Evolutionary conservation across 2,113 vertebrate species (phyloP).

Genomic region (Larimichthys crocea): DNA sequence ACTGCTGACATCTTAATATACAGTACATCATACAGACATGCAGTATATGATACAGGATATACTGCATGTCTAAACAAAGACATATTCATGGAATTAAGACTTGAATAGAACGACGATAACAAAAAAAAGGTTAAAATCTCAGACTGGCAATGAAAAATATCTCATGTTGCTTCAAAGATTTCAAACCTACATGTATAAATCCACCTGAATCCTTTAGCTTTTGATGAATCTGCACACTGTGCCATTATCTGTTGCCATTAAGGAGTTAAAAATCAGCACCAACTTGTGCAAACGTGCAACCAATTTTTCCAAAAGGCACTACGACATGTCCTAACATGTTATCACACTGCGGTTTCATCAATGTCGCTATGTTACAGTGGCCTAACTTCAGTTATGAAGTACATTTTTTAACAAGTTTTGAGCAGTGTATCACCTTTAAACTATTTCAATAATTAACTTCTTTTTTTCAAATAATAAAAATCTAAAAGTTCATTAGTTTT

Average conservation of each 20-base stretch:
- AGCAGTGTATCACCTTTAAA: background rate
- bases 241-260: background rate
- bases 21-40: constrained; percentile 3
- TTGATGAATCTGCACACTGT: background rate
- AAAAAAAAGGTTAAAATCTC: background rate
- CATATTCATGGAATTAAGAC: background rate
- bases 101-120: background rate
- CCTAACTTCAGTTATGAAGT: background rate
- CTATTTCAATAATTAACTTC: background rate
- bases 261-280: background rate
- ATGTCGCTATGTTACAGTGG: no score
- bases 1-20: background rate
- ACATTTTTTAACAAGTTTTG: background rate
- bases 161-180: background rate
- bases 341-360: background rate
- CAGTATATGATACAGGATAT: background rate
- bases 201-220: background rate
- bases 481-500: background rate
- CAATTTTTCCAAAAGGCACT: constrained; percentile 14
- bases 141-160: background rate
- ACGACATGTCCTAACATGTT: background rate
- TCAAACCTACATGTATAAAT: background rate
- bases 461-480: background rate
- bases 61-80: constrained; percentile 8
- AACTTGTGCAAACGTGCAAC: background rate